Base-by-base conservation (phyloP, 2,797 vertebrate species). In the Margarornis squamiger region DNA sequence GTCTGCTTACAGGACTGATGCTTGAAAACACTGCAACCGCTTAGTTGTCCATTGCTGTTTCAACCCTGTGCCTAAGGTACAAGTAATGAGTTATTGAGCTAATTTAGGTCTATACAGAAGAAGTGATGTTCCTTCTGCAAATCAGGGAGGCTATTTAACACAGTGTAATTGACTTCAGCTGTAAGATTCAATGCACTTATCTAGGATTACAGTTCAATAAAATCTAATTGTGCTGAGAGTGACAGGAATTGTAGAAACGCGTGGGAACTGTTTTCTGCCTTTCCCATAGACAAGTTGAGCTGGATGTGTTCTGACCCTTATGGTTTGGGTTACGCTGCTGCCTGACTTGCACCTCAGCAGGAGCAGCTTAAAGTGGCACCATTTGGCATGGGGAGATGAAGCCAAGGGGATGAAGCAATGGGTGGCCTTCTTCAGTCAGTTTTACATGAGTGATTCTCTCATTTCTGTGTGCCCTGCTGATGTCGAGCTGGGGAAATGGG, bases 381-480 rank as follows among this genome's bases (percentile, higher is more conserved):
- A 3, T 52, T 70, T 81, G 61, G 18, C 0, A 0, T 1, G 1
- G 58, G 75, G 41, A 71, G 41, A 38, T 39, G 52, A 88, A 87
- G 74, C 71, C 65, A 73, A 51, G 65, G 2, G 1, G 20, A 29
- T 79, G 94, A 94, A 75, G 74, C 19, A 29, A 27, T 73, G 59
- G 16, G 39, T 57, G 36, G 15, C 43, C 21, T 61, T 74, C 80
- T 91, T 72, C 30, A 61, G 62, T 81, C 65, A 43, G 57, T 77
- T 90, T 92, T 89, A 93, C 86, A 84, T 96, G 91, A 97, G 94
- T 90, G 71, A 86, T 46, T 92, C 65, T 93, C 74, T 97, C 84
- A 90, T 96, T 96, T 97, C 85, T 75, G 70, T 29, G 7, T 93
- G 90, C 80, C 84, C 34, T 52, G 88, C 75, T 43, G 36, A 75